phyloP scores from a whole-genome alignment of 2,797 vertebrate genomes.

The Aplochiton taeniatus region DNA sequence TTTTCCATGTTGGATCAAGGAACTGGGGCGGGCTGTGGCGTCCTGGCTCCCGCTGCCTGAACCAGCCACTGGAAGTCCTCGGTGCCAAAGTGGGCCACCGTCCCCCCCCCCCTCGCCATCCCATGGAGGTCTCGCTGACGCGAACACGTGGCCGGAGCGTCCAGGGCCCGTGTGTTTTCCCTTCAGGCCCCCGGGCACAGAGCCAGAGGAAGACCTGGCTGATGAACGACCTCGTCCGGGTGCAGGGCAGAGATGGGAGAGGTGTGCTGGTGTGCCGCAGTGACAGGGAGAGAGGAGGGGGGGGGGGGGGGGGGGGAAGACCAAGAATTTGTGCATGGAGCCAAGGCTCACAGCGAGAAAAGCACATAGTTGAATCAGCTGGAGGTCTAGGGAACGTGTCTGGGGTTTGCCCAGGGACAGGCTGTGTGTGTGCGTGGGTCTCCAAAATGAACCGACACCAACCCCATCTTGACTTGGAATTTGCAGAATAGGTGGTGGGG shows the following conservation, averaged over 20 bases:
- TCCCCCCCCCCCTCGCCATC: too few species aligned
- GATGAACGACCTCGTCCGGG: neutral
- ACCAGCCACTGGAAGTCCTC: too few species aligned
- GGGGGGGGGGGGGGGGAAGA: neutral
- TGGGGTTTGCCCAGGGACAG: constrained; percentile 34
- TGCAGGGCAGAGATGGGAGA: constrained; percentile 7
- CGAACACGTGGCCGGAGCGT: too few species aligned
- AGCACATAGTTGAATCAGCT: constrained; percentile 49
- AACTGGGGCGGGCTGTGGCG: too few species aligned
- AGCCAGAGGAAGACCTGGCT: too few species aligned
- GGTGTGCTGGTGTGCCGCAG: constrained; percentile 34
- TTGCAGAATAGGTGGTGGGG: neutral
- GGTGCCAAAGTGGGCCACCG: too few species aligned
- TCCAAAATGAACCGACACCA: neutral
- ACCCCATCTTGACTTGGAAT: constrained; percentile 24
- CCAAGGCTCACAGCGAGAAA: constrained; percentile 49
- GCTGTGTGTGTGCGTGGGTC: constrained; percentile 6
- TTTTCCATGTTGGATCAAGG: neutral
- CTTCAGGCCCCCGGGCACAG: too few species aligned
- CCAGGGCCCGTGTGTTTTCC: too few species aligned
- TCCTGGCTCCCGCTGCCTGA: too few species aligned
- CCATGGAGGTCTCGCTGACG: too few species aligned
- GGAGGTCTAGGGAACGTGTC: constrained; percentile 42
- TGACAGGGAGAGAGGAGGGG: constrained; percentile 15
- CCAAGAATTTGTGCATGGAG: constrained; percentile 35